Percentiles rank a stretch among this genome's conserved stretches.
These are phyloP conservation scores for Thamnophis sirtalis DNA, from an alignment of 2,113 vertebrate species.

Conservation along the genomic window DNA sequence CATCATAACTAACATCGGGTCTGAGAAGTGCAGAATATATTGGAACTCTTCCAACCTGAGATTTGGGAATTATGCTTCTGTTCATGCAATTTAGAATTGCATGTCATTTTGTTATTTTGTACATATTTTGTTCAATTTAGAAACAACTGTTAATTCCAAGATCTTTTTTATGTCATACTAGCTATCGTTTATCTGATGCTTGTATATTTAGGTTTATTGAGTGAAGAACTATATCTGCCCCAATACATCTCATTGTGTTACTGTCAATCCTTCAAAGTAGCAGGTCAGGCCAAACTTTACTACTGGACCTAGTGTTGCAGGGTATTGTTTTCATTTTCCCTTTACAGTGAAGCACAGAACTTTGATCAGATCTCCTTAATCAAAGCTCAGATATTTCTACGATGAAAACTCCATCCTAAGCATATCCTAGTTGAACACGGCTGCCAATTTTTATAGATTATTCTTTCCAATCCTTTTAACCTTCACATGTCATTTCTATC, in stretches of 20 bases:
- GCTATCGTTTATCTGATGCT: not conserved
- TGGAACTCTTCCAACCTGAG: not conserved
- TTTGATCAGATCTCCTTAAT: not conserved
- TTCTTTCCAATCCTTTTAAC: not conserved
- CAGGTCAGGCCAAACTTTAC: not conserved
- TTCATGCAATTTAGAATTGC: not conserved
- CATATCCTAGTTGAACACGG: not conserved
- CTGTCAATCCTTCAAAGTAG: not conserved
- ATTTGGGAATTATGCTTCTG: not conserved
- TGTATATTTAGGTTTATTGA: not conserved
- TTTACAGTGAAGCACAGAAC: not conserved
- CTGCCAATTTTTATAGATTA: not conserved
- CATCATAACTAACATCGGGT: not conserved
- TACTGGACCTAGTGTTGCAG: not conserved
- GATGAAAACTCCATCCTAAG: not conserved
- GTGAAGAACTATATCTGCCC: not conserved
- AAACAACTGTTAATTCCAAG: not conserved
- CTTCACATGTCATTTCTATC: not conserved
- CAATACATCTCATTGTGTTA: not conserved
- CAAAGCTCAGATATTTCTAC: not conserved
- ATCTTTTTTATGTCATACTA: not conserved
- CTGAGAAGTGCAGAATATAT: not conserved
- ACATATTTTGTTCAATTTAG: not conserved
- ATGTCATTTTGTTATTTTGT: not conserved
- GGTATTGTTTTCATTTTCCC: not conserved